Evolutionary conservation across 2,113 vertebrate species (phyloP), one percentile per base, ranked within the genome.

Genomic region (Malurus cyaneus): DNA sequence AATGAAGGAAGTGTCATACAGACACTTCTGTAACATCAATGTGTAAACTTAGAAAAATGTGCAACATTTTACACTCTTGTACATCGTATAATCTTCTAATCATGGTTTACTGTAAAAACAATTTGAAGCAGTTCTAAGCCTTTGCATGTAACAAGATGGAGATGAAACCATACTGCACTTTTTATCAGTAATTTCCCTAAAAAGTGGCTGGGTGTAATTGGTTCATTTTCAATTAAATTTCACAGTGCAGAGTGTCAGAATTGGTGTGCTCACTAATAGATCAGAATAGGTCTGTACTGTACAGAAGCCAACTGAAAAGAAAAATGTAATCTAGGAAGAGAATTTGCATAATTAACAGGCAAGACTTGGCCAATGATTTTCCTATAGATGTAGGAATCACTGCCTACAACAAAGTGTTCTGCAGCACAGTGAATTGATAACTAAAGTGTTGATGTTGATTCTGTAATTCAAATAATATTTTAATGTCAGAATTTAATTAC

Each of bases 211-310:
- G 21, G 4, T 53, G 18, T 61, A 94, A 96, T 65, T 85, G 47
- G 41, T 46, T 91, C 66, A 59, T 21, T 93, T 50, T 79, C 44
- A 70, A 92, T 91, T 73, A 94, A 95, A 89, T 36, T 56, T 71
- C 7, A 5, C 0, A 3, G 29, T n/a, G 54, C 32, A 72, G 44
- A 83, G 59, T 54, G 44, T 16, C 36, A 70, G 74, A 62, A 77
- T 56, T 31, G 36, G 31, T 17, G 21, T 32, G 67, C 52, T 88
- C 59, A 32, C 49, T 47, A 34, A 49, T 8, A 54, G 54, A 47
- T 47, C 47, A 87, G 47, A 80, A 77, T 4, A 66, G 26, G 50
- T 57, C 21, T 28, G 13, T 15, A 31, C 20, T 28, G 34, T 20
- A 50, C 49, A 54, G 20, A 88, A 66, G 14, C 9, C 66, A 69